These are phyloP conservation scores for Agelastica alni DNA, from an alignment of 2,888 invertebrate genomes.

Conservation along the genomic window DNA sequence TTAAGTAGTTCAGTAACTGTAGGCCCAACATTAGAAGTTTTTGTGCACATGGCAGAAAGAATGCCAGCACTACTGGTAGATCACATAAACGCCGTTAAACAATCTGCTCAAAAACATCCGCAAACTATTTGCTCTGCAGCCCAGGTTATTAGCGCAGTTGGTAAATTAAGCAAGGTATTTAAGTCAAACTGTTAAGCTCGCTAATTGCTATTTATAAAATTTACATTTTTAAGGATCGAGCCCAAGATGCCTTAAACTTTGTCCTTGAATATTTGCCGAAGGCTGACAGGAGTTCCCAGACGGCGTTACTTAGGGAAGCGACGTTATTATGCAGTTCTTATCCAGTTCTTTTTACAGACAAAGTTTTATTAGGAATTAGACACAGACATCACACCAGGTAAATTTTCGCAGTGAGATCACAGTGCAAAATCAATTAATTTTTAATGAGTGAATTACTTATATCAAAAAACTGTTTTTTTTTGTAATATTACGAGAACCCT, in stretches of 20 bases:
- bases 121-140: constrained; percentile 69
- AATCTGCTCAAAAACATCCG: constrained; percentile 69
- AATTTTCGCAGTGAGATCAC: no score
- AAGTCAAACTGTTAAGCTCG: no score
- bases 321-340: constrained; percentile 79
- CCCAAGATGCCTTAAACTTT: constrained; percentile 80
- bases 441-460: no score
- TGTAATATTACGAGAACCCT: no score
- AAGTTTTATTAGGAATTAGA: constrained; percentile 74
- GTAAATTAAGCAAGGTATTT: constrained; percentile 74
- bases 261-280: constrained; percentile 74
- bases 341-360: constrained; percentile 80
- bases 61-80: constrained; percentile 72
- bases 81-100: constrained; percentile 70
- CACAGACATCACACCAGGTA: constrained; percentile 63
- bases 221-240: constrained; percentile 74
- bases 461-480: no score
- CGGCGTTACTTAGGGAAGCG: constrained; percentile 77
- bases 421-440: no score
- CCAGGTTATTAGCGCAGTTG: constrained; percentile 71
- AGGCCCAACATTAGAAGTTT: constrained; percentile 71
- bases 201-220: no score
- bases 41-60: constrained; percentile 74
- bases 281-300: constrained; percentile 74
- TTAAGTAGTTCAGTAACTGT: constrained; percentile 66